These are phyloP conservation scores for Flexamia atlantica DNA, from an alignment of 2,888 invertebrate species.

Conservation along the genomic window DNA sequence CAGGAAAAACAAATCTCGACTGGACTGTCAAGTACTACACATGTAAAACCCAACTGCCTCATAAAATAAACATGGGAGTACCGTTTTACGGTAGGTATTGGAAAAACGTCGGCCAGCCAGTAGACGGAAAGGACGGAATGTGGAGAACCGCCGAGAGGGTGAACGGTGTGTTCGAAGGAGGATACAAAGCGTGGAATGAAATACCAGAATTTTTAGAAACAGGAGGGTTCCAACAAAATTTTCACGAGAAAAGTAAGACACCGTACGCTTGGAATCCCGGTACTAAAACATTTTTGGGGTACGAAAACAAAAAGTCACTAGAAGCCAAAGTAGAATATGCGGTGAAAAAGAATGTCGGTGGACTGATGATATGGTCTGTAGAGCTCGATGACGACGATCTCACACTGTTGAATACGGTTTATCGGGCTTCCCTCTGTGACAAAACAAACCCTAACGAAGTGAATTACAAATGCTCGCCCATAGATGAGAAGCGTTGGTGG, in stretches of 20 bases:
- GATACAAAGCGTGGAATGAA: conserved; percentile 64
- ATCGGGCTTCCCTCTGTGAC: conserved; percentile 59
- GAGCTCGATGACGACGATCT: conserved; percentile 65
- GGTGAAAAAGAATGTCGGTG: conserved; percentile 65
- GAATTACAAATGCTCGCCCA: conserved; percentile 66
- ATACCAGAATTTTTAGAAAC: conserved; percentile 63
- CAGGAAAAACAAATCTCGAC: conserved; percentile 66
- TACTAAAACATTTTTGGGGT: conserved; percentile 64
- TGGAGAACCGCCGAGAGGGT: conserved; percentile 63
- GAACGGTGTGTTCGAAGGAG: conserved; percentile 63
- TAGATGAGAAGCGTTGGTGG: conserved; percentile 67
- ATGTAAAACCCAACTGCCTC: conserved; percentile 63
- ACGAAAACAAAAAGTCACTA: conserved; percentile 64
- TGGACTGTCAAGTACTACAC: conserved; percentile 66
- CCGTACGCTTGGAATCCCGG: conserved; percentile 64
- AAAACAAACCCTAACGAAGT: conserved; percentile 61
- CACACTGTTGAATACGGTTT: conserved; percentile 61
- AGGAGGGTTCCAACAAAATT: conserved; percentile 50
- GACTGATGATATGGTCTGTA: conserved; percentile 66
- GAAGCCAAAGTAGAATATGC: conserved; percentile 64
- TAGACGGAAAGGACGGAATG: conserved; percentile 64
- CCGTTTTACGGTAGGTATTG: conserved; percentile 67
- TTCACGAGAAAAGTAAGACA: conserved; percentile 64
- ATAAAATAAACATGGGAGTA: conserved; percentile 67
- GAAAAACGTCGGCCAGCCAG: conserved; percentile 64